Evolutionary conservation across 2,797 vertebrate genomes (phyloP), one percentile per base, ranked within the genome.

Genomic region (Etheostoma perlongum): DNA sequence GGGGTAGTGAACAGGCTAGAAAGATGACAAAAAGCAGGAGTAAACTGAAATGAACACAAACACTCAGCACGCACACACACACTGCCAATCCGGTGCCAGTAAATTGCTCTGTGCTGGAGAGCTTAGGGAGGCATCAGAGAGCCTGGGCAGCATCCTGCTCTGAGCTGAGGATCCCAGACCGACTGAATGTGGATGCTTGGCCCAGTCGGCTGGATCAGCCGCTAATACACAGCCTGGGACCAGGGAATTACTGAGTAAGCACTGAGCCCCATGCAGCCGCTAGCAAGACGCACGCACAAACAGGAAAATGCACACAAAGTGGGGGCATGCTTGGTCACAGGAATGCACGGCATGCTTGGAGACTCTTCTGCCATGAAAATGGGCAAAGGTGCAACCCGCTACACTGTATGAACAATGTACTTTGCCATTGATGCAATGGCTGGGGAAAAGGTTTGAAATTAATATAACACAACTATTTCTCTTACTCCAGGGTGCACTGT

Each of bases 81-180:
- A 4, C 72, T 72, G 78, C 85, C 85, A 73, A 73, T 71, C 52
- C 75, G 12, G 67, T 82, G 88, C 84, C 88, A 85, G 86, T 89
- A 90, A 91, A 89, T 84, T 83, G 90, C 83, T 92, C 81, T 80
- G 87, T 85, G 86, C 80, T 79, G 79, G 82, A 92, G 88, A 91
- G 91, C 91, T 91, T 89, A 91, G 90, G 79, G 78, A 89, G 74
- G 91, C 90, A 89, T 89, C 87, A 86, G 90, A 82, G 86, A 81
- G 85, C 72, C 89, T 42, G 90, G 85, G 85, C 86, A 85, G 84
- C 87, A 75, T 85, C 89, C 90, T 57, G 83, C 75, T 82, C 88
- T 82, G 88, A 88, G 89, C 87, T 83, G 79, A 78, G 64, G 69
- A 86, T 86, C 88, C 83, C 84, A 74, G 66, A 48, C 85, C 40